Conservation (phyloP, 2,113 vertebrate species). For the Melanerpes formicivorus region DNA sequence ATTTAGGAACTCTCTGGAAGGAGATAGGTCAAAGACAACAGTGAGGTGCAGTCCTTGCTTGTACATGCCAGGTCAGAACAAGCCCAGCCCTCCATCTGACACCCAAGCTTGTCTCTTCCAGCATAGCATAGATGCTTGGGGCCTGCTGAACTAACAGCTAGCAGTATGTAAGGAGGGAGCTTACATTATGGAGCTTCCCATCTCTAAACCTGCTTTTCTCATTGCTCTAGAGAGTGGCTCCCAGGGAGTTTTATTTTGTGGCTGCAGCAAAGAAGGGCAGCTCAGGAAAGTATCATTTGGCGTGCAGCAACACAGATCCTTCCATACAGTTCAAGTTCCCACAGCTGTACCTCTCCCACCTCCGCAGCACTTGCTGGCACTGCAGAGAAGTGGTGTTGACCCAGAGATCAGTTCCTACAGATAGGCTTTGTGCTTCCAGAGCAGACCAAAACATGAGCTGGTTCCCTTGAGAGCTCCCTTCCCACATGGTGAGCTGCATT, state of each 20-base stretch:
- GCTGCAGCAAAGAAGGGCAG: background rate
- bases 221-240: background rate
- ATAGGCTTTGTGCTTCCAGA: background rate
- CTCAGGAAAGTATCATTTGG: background rate
- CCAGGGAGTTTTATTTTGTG: background rate
- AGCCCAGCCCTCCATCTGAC: background rate
- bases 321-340: background rate
- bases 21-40: background rate
- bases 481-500: conserved; percentile 45
- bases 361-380: background rate
- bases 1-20: background rate
- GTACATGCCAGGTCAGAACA: background rate
- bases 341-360: background rate
- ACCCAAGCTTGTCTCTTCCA: background rate
- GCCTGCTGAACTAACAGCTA: background rate
- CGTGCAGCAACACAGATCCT: background rate
- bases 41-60: background rate
- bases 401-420: conserved; percentile 7
- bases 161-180: background rate
- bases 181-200: background rate
- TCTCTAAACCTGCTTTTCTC: background rate
- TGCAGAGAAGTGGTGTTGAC: background rate
- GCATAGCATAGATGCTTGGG: background rate
- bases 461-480: conserved; percentile 41
- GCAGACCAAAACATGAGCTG: conserved; percentile 19